phyloP scores from a whole-genome alignment of 2,888 invertebrate species.

The Heteromurus nitidus region DNA sequence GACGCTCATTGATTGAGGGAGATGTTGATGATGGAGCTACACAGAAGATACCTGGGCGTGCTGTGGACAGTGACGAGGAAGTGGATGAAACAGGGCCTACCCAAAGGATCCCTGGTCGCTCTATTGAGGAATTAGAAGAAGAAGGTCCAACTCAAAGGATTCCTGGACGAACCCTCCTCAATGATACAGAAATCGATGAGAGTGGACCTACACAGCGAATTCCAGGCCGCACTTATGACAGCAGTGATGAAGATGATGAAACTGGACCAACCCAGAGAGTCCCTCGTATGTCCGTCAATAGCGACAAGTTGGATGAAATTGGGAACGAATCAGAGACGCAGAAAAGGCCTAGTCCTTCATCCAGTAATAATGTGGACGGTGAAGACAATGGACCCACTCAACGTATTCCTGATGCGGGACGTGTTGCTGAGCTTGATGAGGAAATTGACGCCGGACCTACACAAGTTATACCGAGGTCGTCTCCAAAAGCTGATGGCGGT shows the following conservation, averaged over 20 bases:
- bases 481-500: neutral
- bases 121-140: neutral
- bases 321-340: conserved; percentile 33
- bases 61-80: neutral
- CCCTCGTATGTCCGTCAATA: neutral
- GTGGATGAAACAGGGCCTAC: conserved; percentile 27
- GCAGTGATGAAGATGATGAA: conserved; percentile 4
- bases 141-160: neutral
- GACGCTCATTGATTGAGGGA: neutral
- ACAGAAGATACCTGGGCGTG: conserved; percentile 24
- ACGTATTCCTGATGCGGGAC: neutral
- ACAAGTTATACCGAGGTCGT: neutral
- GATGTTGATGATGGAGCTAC: conserved; percentile 26
- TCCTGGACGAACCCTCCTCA: neutral
- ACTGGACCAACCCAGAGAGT: conserved; percentile 31
- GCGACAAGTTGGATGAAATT: neutral
- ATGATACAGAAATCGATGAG: conserved; percentile 9
- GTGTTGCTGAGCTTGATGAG: neutral
- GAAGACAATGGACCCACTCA: neutral
- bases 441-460: conserved; percentile 4
- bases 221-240: neutral
- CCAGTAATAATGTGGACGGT: neutral
- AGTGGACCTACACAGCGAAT: conserved; percentile 1
- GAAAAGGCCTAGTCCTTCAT: neutral
- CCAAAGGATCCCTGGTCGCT: conserved; percentile 22